A percentile compares a stretch with the other conserved stretches of the same genome.
Conservation (phyloP, 2,797 vertebrate species). For the Falco rusticolus region DNA sequence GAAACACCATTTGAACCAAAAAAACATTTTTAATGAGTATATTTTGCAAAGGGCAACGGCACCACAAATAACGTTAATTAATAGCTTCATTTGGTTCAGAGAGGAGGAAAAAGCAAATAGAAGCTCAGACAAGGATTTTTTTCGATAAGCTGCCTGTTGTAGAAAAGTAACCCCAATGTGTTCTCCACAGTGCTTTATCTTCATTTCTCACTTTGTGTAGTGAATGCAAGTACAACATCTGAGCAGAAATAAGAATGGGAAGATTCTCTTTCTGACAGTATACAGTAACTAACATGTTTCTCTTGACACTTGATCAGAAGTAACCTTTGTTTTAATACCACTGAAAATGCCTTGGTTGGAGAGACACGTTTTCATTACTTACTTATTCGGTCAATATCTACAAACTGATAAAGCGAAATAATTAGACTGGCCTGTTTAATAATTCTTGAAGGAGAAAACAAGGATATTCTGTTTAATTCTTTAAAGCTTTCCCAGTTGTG, state of each 20-base stretch:
- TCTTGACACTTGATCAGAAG: not conserved
- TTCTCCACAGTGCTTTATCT: not conserved
- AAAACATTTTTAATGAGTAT: constrained; percentile 47
- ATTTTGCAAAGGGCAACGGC: constrained; percentile 38
- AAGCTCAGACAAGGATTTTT: constrained; percentile 50
- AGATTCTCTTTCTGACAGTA: not conserved
- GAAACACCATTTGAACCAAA: constrained; percentile 44
- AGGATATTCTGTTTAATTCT: not conserved
- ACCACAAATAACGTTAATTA: constrained; percentile 36
- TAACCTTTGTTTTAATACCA: not conserved
- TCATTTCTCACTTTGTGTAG: not conserved
- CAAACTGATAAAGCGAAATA: not conserved
- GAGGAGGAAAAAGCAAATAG: not conserved
- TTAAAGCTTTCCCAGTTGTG: not conserved
- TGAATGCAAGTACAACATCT: not conserved
- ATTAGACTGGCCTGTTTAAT: not conserved
- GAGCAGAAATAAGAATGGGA: not conserved
- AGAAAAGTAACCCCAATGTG: not conserved
- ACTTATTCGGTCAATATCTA: not conserved
- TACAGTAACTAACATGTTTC: not conserved
- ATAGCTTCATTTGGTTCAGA: constrained; percentile 10
- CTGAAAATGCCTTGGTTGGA: not conserved
- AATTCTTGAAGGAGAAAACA: constrained; percentile 1
- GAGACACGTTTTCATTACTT: not conserved
- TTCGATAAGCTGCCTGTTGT: not conserved